Evolutionary conservation across 2,888 invertebrate genomes (phyloP).

Genomic region (Teleogryllus oceanicus): DNA sequence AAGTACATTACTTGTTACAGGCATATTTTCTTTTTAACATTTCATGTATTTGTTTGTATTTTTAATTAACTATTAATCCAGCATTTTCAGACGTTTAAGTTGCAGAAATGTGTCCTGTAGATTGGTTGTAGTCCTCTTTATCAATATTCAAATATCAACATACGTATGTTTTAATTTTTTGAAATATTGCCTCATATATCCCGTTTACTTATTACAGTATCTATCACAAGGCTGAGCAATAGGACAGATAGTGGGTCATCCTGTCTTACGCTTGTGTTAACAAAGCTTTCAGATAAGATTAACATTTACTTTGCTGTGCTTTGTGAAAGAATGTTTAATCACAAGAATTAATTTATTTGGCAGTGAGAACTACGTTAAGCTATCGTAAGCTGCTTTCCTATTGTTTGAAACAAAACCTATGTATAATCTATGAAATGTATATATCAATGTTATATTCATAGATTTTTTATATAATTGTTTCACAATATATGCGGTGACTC

Average conservation of each 20-base stretch:
- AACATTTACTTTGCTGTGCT: background rate
- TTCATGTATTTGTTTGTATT: too few species aligned
- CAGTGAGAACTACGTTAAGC: background rate
- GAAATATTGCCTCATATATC: too few species aligned
- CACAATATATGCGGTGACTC: background rate
- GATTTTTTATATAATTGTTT: background rate
- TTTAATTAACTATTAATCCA: too few species aligned
- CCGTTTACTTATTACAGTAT: background rate
- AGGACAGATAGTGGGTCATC: background rate
- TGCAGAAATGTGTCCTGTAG: too few species aligned
- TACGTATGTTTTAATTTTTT: too few species aligned
- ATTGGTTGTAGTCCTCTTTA: too few species aligned
- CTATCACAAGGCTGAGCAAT: background rate
- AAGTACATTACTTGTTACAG: too few species aligned
- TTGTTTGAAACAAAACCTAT: background rate
- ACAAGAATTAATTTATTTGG: background rate
- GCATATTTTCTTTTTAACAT: too few species aligned
- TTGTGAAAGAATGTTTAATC: background rate
- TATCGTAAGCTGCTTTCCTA: background rate
- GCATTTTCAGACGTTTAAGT: too few species aligned
- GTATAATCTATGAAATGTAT: background rate
- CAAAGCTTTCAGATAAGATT: background rate
- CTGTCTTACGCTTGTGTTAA: background rate
- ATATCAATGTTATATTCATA: constrained; percentile 12
- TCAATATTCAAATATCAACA: too few species aligned